Base-by-base conservation (phyloP, 2,888 invertebrate genomes). In the Oligia strigilis region DNA sequence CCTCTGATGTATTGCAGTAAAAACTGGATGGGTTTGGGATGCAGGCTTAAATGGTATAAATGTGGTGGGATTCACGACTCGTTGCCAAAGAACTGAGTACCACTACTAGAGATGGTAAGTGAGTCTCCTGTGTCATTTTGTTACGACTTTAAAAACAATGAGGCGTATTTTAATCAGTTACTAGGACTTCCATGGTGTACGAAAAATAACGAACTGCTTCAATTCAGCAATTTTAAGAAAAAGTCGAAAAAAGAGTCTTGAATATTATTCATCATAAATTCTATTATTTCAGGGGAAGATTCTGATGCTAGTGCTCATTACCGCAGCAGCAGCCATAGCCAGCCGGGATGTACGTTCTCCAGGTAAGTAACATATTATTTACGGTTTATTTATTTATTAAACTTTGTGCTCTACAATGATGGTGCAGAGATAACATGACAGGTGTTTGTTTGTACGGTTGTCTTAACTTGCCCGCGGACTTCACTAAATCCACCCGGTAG, bases 281-380 rank as follows among this genome's bases (percentile, higher is more conserved):
- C 9, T 81, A 74, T 79, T 79, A 74, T 77, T 86, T 46, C 72
- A 90, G 83, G 72, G 66, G 13, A 80, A 85, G 23, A 43, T 82
- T 73, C 62, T 89, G 40, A 17, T 79, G 11, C 9, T 89, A n/a
- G 65, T 83, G 19, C 70, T 91, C 0, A 75, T 86, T 72, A 83
- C 80, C 46, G 66, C 82, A n/a, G 85, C 78, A 43, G 81, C 62
- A 64, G 74, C 86, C 4, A 71, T 83, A 17, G 91, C 85, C 14
- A 82, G 84, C 23, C 86, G 91, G 52, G 83, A 90, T 84, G 78
- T 82, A n/a, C 90, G 90, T 4, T 92, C 91, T 66, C 90, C 90
- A 87, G 91, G 92, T 92, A 87, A 80, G 13, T 65, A n/a, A 23
- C 9, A 29, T 43, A 52, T 23, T 29, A 60, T n/a, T 52, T 6